Evolutionary conservation across 2,888 invertebrate genomes (phyloP), one percentile per base, ranked within the genome.

Genomic region (Eupithecia insigniata): DNA sequence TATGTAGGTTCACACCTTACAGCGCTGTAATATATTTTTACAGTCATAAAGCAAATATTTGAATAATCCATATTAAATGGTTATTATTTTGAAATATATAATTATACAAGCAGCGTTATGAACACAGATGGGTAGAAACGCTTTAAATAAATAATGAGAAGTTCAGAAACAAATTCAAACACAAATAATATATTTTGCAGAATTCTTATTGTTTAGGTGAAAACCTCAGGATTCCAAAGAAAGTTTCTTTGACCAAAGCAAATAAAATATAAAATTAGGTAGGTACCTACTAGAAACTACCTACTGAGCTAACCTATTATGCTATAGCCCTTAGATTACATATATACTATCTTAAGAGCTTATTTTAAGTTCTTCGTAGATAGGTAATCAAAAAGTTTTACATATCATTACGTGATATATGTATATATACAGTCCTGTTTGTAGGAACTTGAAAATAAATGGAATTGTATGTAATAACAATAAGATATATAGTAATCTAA

Each of bases 401-500:
- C 74, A 74, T 74, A 74, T 74, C 74, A 74, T 69, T 67, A 74
- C 46, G 51, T 66, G 46, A 46, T 71, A 71, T 62, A 64, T 10
- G 36, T 71, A 71, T 62, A 64, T 10, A 34, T 62, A 34, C 61
- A 64, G 36, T 46, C 58, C 46, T 36, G 39, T 61, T 65, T 64
- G 64, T 64, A 64, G 61, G 12, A 36, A 64, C 64, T 64, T 46
- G 28, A 66, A 66, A 46, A 28, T 55, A 55, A 55, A 55, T 26
- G 18, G 18, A 36, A 36, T 39, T 66, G 18, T 66, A 43, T 46
- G 64, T 39, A 64, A 64, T 39, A 64, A 55, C 26, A 64, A 64
- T 39, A 64, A 55, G 14, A 26, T 22, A 32, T 30, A 62, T 62
- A 32, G 12, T 5, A 55, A 55, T 26, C 12, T 30, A 30, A 30